Percentiles rank a stretch among this genome's conserved stretches.
Conservation (phyloP, 2,113 vertebrate genomes). For the Mirounga angustirostris region DNA sequence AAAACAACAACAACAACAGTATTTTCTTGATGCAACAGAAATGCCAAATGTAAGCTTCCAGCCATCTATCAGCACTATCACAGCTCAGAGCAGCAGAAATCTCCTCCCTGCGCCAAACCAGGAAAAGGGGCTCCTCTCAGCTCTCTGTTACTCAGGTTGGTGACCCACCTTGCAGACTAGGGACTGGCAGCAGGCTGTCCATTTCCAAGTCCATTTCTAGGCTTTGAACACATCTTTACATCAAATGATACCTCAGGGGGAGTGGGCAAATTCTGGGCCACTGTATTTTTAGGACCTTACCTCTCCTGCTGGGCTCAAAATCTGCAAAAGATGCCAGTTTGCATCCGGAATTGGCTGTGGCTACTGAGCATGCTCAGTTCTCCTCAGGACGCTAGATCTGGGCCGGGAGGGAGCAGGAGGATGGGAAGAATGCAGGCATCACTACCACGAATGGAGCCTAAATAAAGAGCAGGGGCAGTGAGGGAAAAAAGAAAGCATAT, state of each 20-base stretch:
- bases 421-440: conserved; percentile 55
- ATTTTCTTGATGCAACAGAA: conserved; percentile 67
- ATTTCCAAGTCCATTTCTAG: not conserved
- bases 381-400: conserved; percentile 59
- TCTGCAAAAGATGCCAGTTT: conserved; percentile 72
- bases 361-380: conserved; percentile 80
- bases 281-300: conserved; percentile 72
- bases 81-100: conserved; percentile 60
- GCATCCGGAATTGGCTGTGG: conserved; percentile 64
- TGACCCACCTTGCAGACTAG: conserved; percentile 63
- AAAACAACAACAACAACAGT: not conserved
- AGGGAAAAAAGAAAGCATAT: not conserved
- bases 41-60: conserved; percentile 63
- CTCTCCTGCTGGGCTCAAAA: conserved; percentile 53
- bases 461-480: conserved; percentile 47
- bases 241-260: conserved; percentile 10
- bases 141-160: conserved; percentile 26
- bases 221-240: conserved; percentile 48
- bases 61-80: conserved; percentile 28
- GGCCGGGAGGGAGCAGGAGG: conserved; percentile 60
- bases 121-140: conserved; percentile 44
- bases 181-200: not conserved
- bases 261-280: conserved; percentile 56
- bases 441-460: conserved; percentile 27
- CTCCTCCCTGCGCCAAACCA: conserved; percentile 67